Percentiles rank a stretch among this genome's conserved stretches.
Conservation (phyloP, 2,797 vertebrate species). For the Falco cherrug region DNA sequence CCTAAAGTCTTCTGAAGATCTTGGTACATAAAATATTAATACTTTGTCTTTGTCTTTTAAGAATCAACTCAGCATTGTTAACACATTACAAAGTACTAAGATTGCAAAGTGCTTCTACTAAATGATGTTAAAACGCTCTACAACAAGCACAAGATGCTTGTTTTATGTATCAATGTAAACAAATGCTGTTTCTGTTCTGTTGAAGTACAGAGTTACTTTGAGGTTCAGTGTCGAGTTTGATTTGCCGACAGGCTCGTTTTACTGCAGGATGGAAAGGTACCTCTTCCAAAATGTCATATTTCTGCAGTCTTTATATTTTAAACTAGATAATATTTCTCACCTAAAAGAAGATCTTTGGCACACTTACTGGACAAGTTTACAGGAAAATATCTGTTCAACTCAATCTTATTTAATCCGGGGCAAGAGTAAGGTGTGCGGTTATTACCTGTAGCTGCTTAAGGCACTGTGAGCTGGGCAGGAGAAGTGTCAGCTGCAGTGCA, state of each 20-base stretch:
- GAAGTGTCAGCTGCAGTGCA: background rate
- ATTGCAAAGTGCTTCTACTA: slow-evolving; percentile 69
- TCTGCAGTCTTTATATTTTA: background rate
- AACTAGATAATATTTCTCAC: background rate
- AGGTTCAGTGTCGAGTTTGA: background rate
- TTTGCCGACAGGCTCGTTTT: background rate
- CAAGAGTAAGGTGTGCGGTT: background rate
- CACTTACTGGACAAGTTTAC: slow-evolving; percentile 5
- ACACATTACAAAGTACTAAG: slow-evolving; percentile 61
- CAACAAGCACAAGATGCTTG: background rate
- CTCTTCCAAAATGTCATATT: background rate
- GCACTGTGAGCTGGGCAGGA: background rate
- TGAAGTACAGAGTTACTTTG: background rate
- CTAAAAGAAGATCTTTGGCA: background rate
- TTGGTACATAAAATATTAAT: slow-evolving; percentile 85
- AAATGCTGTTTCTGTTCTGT: background rate
- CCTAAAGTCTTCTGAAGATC: slow-evolving; percentile 78
- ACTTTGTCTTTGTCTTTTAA: slow-evolving; percentile 70
- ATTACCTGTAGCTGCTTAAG: background rate
- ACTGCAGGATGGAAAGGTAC: background rate
- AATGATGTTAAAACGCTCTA: slow-evolving; percentile 64
- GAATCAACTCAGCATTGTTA: slow-evolving; percentile 67
- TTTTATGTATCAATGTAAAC: slow-evolving; percentile 25
- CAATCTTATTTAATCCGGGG: slow-evolving; percentile 9
- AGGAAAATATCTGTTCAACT: slow-evolving; percentile 24